Evolutionary conservation across 2,113 vertebrate species (phyloP).

Genomic region (Thamnaconus septentrionalis): DNA sequence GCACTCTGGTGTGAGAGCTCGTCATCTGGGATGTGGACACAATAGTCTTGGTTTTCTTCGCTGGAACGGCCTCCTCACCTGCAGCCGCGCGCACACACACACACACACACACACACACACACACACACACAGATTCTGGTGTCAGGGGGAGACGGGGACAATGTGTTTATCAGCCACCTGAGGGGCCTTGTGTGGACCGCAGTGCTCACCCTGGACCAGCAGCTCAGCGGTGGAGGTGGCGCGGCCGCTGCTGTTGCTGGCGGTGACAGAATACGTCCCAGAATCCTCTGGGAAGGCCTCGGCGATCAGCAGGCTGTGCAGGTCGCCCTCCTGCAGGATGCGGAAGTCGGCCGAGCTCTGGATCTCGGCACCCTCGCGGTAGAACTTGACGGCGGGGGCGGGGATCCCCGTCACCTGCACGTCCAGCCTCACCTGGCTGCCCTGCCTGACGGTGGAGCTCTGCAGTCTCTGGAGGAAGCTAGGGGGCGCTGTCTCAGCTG

Average conservation of each 20-base stretch:
- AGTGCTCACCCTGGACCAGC: conserved; percentile 88
- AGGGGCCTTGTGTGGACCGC: neutral
- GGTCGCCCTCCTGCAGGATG: conserved; percentile 92
- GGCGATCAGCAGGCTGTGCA: conserved; percentile 93
- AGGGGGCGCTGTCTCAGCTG: conserved; percentile 92
- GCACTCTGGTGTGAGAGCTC: conserved; percentile 84
- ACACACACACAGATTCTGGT: neutral
- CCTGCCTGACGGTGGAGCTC: conserved; percentile 90
- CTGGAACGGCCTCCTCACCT: conserved; percentile 92
- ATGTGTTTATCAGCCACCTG: neutral
- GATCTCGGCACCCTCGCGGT: conserved; percentile 97
- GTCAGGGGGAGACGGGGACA: no score
- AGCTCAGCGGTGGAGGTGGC: conserved; percentile 96
- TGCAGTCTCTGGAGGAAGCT: conserved; percentile 95
- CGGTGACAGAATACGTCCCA: conserved; percentile 95
- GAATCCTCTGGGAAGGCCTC: conserved; percentile 96
- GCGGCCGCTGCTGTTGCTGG: conserved; percentile 92
- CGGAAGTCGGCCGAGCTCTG: conserved; percentile 96
- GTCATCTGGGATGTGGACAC: conserved; percentile 89
- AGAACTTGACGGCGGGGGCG: conserved; percentile 96
- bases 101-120: neutral
- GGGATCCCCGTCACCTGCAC: conserved; percentile 95
- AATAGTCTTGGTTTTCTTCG: conserved; percentile 94
- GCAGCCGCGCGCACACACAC: conserved; percentile 15
- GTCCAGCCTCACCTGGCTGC: conserved; percentile 93